phyloP scores from a whole-genome alignment of 2,888 invertebrate species.

The Lydus trimaculatus region DNA sequence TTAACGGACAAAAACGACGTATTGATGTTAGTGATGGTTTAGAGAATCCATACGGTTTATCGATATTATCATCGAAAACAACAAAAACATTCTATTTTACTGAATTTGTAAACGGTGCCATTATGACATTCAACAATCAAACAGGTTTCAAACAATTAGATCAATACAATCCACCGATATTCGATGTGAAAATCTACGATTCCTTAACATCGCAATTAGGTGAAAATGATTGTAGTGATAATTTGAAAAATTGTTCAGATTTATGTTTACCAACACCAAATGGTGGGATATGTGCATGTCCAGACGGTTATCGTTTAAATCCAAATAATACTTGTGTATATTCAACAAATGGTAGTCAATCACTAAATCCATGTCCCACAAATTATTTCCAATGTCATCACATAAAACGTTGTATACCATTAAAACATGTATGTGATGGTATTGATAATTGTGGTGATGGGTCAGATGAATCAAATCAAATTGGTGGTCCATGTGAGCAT shows the following conservation, averaged over 20 bases:
- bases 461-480: slow-evolving; percentile 73
- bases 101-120: slow-evolving; percentile 71
- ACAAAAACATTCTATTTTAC: slow-evolving; percentile 74
- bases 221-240: slow-evolving; percentile 56
- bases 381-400: slow-evolving; percentile 54
- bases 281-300: slow-evolving; percentile 67
- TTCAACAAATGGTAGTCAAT: slow-evolving; percentile 51
- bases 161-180: slow-evolving; percentile 70
- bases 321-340: slow-evolving; percentile 52
- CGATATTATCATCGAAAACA: slow-evolving; percentile 30
- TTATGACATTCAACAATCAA: slow-evolving; percentile 62
- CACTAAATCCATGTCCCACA: slow-evolving; percentile 50
- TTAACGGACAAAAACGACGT: slow-evolving; percentile 65
- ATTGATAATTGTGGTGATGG: slow-evolving; percentile 77
- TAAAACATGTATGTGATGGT: slow-evolving; percentile 76
- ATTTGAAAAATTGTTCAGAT: slow-evolving; percentile 67
- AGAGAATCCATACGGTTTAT: slow-evolving; percentile 60
- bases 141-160: slow-evolving; percentile 62
- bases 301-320: slow-evolving; percentile 65
- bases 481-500: slow-evolving; percentile 69
- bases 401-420: slow-evolving; percentile 68
- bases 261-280: slow-evolving; percentile 73
- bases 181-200: slow-evolving; percentile 74
- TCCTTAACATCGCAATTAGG: slow-evolving; percentile 45
- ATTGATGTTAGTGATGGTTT: slow-evolving; percentile 62